Evolutionary conservation across 2,888 invertebrate species (phyloP), one percentile per base, ranked within the genome.

Genomic region (Drosophila diplacantha): DNA sequence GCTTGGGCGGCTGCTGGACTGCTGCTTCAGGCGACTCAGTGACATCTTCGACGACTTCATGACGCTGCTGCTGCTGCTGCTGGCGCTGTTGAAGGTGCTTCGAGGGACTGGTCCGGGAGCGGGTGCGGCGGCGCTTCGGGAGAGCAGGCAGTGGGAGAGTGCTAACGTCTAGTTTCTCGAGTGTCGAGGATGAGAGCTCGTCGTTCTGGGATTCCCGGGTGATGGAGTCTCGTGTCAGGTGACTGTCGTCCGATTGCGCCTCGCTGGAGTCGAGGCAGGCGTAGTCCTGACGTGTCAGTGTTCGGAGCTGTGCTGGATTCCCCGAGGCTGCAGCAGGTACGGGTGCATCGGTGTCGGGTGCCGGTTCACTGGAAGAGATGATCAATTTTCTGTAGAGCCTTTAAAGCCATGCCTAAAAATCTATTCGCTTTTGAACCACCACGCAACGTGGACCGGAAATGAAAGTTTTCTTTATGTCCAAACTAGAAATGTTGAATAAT

Each of bases 161-260:
- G 66, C 85, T 87, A 20, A 88, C 85, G 78, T 88, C 88, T 60
- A 88, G 85, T 72, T 87, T 88, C 70, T 87, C 87, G 12, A 81
- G 74, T 9, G 86, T 86, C 44, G 87, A 86, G 8, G 86, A 82
- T 18, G 85, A 85, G 6, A 85, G 65, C 53, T 86, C 86, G 73
- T 87, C 86, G 83, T 87, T 87, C 37, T 87, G 87, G 3, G 87
- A 87, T 58, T 86, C 85, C 29, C 83, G 83, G 7, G 86, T 86
- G 9, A 85, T 66, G 2, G 87, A 87, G 57, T 86, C 87, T 26
- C 83, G 81, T 3, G 87, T 86, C 61, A 87, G 67, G 59, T 86
- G 86, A 61, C 87, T 87, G 39, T 87, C 87, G 74, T 87, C 87
- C 43, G 87, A 87, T 37, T 85, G 85, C 5, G 87, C 85, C 65